Conservation (phyloP, 1,140 invertebrate genomes). For the Phortica variegata region DNA sequence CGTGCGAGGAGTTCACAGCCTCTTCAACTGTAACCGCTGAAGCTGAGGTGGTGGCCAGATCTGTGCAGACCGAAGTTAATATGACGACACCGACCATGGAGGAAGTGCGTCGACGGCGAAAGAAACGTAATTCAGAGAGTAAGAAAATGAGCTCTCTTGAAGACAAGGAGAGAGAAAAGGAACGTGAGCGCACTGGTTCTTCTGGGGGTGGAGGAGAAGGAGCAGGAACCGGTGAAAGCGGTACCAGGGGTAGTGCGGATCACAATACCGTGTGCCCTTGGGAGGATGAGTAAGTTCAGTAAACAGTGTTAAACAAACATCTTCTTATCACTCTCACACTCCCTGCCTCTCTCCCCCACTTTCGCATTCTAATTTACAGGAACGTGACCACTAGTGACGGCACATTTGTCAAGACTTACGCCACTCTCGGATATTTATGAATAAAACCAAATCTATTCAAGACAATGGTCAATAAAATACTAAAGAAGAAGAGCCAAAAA, state of each 20-base stretch:
- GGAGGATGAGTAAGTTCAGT: constrained; percentile 91
- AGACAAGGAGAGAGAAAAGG: constrained; percentile 29
- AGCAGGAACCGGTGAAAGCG: constrained; percentile 42
- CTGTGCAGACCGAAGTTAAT: constrained; percentile 9
- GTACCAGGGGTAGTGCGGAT: constrained; percentile 33
- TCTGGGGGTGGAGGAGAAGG: too few relatives aligned
- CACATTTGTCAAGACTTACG: constrained; percentile 87
- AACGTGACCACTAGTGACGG: constrained; percentile 77
- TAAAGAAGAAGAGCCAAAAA: constrained; percentile 32
- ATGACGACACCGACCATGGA: constrained; percentile 23
- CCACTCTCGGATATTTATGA: constrained; percentile 86
- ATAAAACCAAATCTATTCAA: constrained; percentile 44
- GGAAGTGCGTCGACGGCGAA: constrained; percentile 51
- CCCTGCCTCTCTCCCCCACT: neutral
- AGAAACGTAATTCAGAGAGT: constrained; percentile 33
- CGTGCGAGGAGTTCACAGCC: constrained; percentile 28
- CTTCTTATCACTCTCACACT: neutral
- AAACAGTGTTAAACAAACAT: constrained; percentile 13
- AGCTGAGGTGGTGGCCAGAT: constrained; percentile 6
- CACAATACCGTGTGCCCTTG: constrained; percentile 80
- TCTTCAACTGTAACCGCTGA: neutral
- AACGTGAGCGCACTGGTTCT: constrained; percentile 1
- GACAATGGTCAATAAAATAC: constrained; percentile 34
- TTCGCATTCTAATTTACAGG: constrained; percentile 58
- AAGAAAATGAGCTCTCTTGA: constrained; percentile 43